These are phyloP conservation scores for Sigmodon hispidus DNA, from an alignment of 2,113 vertebrate species.

Conservation along the genomic window DNA sequence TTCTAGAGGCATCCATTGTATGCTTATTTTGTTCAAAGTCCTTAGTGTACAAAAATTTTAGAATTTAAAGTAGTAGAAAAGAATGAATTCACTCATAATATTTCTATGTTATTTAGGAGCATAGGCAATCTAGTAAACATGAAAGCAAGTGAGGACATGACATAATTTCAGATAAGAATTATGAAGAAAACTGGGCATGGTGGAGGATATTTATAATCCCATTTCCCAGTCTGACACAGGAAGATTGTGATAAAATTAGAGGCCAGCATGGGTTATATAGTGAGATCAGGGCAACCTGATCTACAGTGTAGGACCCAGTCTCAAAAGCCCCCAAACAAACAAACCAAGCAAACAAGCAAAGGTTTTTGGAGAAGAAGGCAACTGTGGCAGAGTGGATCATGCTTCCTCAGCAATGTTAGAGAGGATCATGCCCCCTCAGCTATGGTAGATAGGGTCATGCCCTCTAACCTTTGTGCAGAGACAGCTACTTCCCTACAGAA, in stretches of 20 bases:
- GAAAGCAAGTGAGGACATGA: neutral
- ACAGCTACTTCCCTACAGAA: fast-evolving
- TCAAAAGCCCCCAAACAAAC: too few relatives aligned
- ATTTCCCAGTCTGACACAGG: too few relatives aligned
- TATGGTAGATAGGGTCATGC: neutral
- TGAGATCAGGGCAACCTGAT: neutral
- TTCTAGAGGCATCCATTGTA: neutral
- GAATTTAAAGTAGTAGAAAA: neutral
- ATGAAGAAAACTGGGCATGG: neutral
- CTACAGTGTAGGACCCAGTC: neutral
- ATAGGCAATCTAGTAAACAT: neutral
- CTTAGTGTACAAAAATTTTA: neutral
- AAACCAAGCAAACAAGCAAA: neutral
- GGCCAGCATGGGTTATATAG: neutral
- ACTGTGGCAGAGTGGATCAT: neutral
- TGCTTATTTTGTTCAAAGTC: neutral
- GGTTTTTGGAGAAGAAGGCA: neutral
- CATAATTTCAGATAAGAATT: neutral
- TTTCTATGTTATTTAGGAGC: neutral
- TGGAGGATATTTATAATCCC: neutral
- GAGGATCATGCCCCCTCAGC: neutral
- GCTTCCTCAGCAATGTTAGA: neutral
- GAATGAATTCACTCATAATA: neutral
- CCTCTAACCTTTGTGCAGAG: neutral
- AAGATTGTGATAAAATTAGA: neutral